phyloP scores from a whole-genome alignment of 1,140 invertebrate species.

The Pollicipes pollicipes region DNA sequence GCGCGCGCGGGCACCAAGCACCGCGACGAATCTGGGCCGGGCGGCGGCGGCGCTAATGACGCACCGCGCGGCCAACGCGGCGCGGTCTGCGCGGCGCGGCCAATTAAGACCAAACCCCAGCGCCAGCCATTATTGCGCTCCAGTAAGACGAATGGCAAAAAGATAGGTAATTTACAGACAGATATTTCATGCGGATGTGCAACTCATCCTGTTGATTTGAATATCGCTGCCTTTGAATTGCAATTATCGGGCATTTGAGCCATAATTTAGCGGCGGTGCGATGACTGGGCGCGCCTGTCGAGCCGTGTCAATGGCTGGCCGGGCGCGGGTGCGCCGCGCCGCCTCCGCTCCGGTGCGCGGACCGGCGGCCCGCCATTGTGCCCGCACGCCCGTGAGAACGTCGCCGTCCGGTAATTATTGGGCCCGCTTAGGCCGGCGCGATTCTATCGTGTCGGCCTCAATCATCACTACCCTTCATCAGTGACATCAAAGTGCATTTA shows the following conservation, averaged over 20 bases:
- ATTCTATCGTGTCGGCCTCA: not conserved
- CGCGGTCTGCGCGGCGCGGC: not conserved
- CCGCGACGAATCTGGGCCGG: not conserved
- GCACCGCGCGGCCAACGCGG: not conserved
- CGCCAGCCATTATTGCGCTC: not conserved
- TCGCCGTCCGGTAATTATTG: not conserved
- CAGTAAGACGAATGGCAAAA: not conserved
- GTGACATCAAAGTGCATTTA: slow-evolving; percentile 1
- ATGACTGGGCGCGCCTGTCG: not conserved
- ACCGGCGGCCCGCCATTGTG: not conserved
- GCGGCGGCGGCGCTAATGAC: not conserved
- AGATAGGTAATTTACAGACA: slow-evolving; percentile 2
- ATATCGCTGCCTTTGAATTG: slow-evolving; percentile 1
- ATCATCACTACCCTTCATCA: not conserved
- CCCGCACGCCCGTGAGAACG: not conserved
- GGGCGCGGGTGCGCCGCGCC: too few species aligned
- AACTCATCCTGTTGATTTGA: not conserved
- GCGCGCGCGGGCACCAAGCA: not conserved
- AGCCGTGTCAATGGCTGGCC: not conserved
- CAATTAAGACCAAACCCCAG: not conserved
- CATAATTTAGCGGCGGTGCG: not conserved
- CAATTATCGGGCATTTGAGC: not conserved
- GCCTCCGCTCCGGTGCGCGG: too few species aligned
- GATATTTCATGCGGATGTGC: not conserved
- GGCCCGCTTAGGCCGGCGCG: too few species aligned